Conservation (phyloP, 2,888 invertebrate genomes). For the Agriopis aurantiaria region DNA sequence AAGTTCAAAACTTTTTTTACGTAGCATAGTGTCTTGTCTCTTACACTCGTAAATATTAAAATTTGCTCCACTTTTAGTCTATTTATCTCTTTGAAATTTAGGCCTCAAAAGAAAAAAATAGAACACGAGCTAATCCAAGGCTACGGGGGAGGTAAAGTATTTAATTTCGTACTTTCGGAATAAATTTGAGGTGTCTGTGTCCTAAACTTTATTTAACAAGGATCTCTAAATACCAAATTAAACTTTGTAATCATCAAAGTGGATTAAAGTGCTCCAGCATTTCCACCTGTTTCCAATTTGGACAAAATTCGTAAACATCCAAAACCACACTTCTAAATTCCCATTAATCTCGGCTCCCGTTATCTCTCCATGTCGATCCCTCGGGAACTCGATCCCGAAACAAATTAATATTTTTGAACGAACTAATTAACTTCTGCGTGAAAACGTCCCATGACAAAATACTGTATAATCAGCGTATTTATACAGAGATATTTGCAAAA, state of each 20-base stretch:
- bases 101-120: too few relatives aligned
- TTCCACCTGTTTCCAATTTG: conserved; percentile 22
- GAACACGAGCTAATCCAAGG: too few relatives aligned
- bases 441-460: conserved; percentile 8
- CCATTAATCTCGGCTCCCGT: conserved; percentile 23
- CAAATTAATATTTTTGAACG: conserved; percentile 44
- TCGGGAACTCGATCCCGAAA: conserved; percentile 20
- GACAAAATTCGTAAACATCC: conserved; percentile 17
- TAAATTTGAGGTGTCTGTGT: too few relatives aligned
- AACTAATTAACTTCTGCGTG: conserved; percentile 37
- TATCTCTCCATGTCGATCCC: conserved; percentile 35
- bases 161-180: too few relatives aligned
- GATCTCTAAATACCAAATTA: conserved; percentile 3
- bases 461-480: neutral
- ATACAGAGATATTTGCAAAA: neutral
- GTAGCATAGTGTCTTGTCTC: too few relatives aligned
- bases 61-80: too few relatives aligned
- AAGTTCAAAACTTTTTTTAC: too few relatives aligned
- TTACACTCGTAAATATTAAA: too few relatives aligned
- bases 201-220: too few relatives aligned
- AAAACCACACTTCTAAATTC: conserved; percentile 20
- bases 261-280: conserved; percentile 9
- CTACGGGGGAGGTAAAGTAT: too few relatives aligned
- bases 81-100: too few relatives aligned
- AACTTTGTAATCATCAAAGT: conserved; percentile 8